Evolutionary conservation across 2,888 invertebrate genomes (phyloP).

Genomic region (Torymus texanus): DNA sequence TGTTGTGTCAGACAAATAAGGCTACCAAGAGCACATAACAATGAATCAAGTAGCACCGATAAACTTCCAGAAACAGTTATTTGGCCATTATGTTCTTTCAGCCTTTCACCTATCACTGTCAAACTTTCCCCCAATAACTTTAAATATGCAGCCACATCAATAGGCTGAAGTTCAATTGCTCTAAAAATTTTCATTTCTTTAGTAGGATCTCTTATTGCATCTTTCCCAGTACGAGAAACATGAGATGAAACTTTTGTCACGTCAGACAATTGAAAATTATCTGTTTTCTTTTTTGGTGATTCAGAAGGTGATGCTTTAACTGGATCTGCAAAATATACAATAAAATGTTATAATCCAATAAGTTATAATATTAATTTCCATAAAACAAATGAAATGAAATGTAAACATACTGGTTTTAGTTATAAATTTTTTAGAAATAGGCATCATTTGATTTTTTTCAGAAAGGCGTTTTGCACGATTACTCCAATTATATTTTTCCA

Average conservation of each 20-base stretch:
- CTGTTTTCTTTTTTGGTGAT: constrained; percentile 48
- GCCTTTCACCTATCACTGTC: constrained; percentile 93
- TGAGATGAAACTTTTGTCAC: constrained; percentile 30
- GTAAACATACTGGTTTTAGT: constrained; percentile 68
- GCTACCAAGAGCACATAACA: constrained; percentile 93
- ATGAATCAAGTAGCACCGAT: constrained; percentile 93
- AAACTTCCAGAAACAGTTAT: constrained; percentile 96
- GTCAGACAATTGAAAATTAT: constrained; percentile 7
- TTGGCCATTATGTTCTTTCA: constrained; percentile 96
- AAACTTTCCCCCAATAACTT: constrained; percentile 95
- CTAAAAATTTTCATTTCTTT: constrained; percentile 54
- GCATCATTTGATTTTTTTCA: constrained; percentile 74
- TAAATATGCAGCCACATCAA: constrained; percentile 94
- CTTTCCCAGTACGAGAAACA: constrained; percentile 37
- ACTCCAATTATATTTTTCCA: constrained; percentile 86
- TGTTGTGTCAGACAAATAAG: constrained; percentile 90
- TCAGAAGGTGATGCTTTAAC: constrained; percentile 31
- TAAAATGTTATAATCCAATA: neutral
- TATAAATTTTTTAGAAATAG: constrained; percentile 74
- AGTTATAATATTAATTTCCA: neutral
- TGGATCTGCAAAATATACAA: constrained; percentile 36
- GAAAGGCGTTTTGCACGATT: constrained; percentile 85
- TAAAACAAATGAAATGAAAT: neutral
- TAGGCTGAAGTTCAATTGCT: constrained; percentile 77
- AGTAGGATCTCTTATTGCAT: constrained; percentile 52